These are phyloP conservation scores for Megalops cyprinoides DNA, from an alignment of 2,797 vertebrate species.

Conservation along the genomic window DNA sequence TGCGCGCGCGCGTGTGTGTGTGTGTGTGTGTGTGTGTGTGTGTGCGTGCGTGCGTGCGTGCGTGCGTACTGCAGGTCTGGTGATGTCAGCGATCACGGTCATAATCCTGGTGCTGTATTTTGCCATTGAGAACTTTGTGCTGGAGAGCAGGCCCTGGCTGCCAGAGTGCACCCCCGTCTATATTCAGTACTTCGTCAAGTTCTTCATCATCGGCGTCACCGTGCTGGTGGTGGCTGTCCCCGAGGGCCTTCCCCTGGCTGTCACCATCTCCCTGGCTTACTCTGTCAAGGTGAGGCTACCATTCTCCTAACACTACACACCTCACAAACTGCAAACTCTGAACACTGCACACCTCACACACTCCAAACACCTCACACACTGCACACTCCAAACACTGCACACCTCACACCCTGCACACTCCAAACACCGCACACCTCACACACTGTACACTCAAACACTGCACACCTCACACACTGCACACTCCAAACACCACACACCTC, in stretches of 20 bases:
- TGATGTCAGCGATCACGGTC: slow-evolving; percentile 94
- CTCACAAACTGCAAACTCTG: too few species aligned
- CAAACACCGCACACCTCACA: too few species aligned
- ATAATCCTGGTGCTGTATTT: slow-evolving; percentile 93
- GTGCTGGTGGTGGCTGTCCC: slow-evolving; percentile 97
- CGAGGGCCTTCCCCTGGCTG: slow-evolving; percentile 94
- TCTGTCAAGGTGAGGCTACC: slow-evolving; percentile 87
- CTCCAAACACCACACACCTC: too few species aligned
- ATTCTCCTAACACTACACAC: not conserved
- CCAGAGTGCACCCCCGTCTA: slow-evolving; percentile 89
- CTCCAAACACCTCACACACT: too few species aligned
- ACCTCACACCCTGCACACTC: too few species aligned
- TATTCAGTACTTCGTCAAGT: slow-evolving; percentile 95
- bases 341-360: too few species aligned
- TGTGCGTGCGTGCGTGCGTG: not conserved
- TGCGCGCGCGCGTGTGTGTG: not conserved
- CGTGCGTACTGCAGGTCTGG: slow-evolving; percentile 77
- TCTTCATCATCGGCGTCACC: slow-evolving; percentile 98
- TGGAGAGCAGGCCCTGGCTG: slow-evolving; percentile 84
- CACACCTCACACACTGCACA: too few species aligned
- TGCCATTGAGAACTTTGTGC: slow-evolving; percentile 90
- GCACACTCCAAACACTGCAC: too few species aligned
- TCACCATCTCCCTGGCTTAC: slow-evolving; percentile 97
- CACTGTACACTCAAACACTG: too few species aligned
- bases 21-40: slow-evolving; percentile 15